A percentile compares a stretch with the other conserved stretches of the same genome.
phyloP scores from a whole-genome alignment of 2,113 vertebrate genomes.

The Sorex fumeus region DNA sequence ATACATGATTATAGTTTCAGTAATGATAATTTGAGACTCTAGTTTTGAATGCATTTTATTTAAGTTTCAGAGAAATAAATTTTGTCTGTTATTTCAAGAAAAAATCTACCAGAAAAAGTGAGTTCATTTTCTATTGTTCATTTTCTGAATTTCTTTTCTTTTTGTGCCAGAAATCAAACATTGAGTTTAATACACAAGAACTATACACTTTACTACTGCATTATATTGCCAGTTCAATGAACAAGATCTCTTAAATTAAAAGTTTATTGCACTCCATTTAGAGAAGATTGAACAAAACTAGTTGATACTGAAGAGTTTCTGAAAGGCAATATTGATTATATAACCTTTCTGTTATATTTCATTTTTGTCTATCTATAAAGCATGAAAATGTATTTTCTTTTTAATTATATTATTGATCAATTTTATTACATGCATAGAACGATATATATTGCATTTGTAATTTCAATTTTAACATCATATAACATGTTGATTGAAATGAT shows the following conservation, averaged over 20 bases:
- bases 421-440: conserved; percentile 21
- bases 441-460: not conserved
- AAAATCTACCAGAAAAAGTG: conserved; percentile 33
- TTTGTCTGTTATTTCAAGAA: conserved; percentile 25
- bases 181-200: too few relatives aligned
- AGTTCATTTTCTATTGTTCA: too few relatives aligned
- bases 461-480: too few relatives aligned
- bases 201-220: too few relatives aligned
- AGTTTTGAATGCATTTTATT: conserved; percentile 13
- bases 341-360: not conserved
- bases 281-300: conserved; percentile 37
- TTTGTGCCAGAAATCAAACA: too few relatives aligned
- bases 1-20: not conserved
- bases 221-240: not conserved
- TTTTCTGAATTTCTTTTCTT: too few relatives aligned
- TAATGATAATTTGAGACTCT: not conserved
- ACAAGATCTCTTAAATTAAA: conserved; percentile 53
- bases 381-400: not conserved
- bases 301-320: conserved; percentile 10
- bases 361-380: conserved; percentile 20
- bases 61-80: not conserved
- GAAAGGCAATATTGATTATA: conserved; percentile 26
- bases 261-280: conserved; percentile 38
- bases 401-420: not conserved
- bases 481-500: not conserved